Conservation (phyloP, 1,140 invertebrate genomes). For the Rhyzopertha dominica region DNA sequence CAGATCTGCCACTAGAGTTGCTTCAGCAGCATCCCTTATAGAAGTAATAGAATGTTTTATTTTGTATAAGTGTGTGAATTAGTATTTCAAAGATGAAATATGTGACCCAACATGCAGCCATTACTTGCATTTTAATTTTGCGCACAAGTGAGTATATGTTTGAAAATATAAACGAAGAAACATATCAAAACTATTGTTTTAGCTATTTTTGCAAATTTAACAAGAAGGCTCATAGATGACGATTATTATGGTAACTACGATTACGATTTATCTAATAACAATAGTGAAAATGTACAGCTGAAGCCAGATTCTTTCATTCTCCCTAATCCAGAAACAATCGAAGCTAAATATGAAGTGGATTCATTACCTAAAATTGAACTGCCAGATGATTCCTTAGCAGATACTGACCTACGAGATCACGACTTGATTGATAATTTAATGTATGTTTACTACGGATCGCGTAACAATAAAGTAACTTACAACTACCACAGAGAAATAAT, state of each 20-base stretch:
- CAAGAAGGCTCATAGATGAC: conserved; percentile 32
- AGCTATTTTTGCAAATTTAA: too few relatives aligned
- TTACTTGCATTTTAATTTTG: too few relatives aligned
- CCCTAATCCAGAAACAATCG: conserved; percentile 38
- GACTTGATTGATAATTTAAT: conserved; percentile 54
- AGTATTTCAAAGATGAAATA: too few relatives aligned
- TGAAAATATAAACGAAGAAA: too few relatives aligned
- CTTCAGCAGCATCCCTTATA: too few relatives aligned
- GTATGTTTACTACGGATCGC: conserved; percentile 54
- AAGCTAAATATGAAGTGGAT: conserved; percentile 36
- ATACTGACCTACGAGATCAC: conserved; percentile 48
- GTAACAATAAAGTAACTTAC: conserved; percentile 33
- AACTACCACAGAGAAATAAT: conserved; percentile 43
- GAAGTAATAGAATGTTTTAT: too few relatives aligned
- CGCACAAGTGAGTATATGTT: too few relatives aligned
- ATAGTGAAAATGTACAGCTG: conserved; percentile 18
- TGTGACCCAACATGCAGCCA: too few relatives aligned
- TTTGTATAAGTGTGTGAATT: too few relatives aligned
- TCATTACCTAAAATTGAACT: conserved; percentile 39
- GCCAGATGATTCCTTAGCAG: conserved; percentile 40
- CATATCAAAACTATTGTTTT: too few relatives aligned
- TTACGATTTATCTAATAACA: conserved; percentile 31
- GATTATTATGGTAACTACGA: conserved; percentile 43
- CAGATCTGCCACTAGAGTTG: too few relatives aligned
- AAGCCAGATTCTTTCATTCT: conserved; percentile 39